These are phyloP conservation scores for Ophion costatus DNA, from an alignment of 2,888 invertebrate genomes.

Conservation along the genomic window DNA sequence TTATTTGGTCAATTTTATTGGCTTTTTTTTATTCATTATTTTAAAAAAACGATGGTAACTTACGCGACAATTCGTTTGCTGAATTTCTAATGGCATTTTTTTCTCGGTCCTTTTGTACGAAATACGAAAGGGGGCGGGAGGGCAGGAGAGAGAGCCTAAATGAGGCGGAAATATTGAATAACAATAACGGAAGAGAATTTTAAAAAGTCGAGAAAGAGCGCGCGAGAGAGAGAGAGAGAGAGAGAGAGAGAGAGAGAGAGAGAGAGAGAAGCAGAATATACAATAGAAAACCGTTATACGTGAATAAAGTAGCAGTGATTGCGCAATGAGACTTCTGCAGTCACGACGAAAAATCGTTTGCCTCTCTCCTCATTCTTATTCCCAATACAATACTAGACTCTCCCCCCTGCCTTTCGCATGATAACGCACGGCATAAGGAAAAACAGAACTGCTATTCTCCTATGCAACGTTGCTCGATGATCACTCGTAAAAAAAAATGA, in stretches of 20 bases:
- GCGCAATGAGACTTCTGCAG: slow-evolving; percentile 58
- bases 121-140: background rate
- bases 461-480: too few species aligned
- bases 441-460: too few species aligned
- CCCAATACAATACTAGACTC: background rate
- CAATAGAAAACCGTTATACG: background rate
- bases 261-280: slow-evolving; percentile 11
- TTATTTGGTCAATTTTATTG: background rate
- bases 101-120: background rate
- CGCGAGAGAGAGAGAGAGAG: background rate
- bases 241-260: too few species aligned
- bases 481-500: too few species aligned
- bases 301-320: slow-evolving; percentile 55
- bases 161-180: slow-evolving; percentile 68
- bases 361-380: slow-evolving; percentile 36
- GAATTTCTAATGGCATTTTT: background rate
- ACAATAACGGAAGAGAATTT: slow-evolving; percentile 62
- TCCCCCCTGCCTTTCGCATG: too few species aligned
- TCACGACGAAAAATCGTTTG: slow-evolving; percentile 52
- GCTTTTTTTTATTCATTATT: background rate
- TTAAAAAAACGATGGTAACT: background rate
- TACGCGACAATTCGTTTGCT: background rate
- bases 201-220: slow-evolving; percentile 5
- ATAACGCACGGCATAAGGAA: too few species aligned
- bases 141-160: slow-evolving; percentile 43